Percentiles rank a stretch among this genome's conserved stretches.
Conservation (phyloP, 2,113 vertebrate genomes). For the Pavo muticus region DNA sequence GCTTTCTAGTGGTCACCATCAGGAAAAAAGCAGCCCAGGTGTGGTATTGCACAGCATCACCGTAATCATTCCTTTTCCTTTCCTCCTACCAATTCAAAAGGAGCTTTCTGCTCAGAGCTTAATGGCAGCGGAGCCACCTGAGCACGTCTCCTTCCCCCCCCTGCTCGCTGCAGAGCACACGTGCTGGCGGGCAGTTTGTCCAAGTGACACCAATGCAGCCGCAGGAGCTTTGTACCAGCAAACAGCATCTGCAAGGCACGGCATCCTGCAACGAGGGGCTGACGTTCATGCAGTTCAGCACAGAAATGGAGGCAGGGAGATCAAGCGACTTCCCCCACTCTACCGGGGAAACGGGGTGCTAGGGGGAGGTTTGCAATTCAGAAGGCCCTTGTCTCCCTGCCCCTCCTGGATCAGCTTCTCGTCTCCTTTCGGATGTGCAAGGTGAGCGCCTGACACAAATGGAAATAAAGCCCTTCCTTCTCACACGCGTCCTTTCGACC, state of each 20-base stretch:
- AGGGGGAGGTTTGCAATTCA: rapidly evolving
- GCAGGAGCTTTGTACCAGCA: background rate
- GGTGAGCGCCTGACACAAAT: background rate
- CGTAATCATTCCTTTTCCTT: background rate
- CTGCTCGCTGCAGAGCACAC: background rate
- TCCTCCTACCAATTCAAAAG: background rate
- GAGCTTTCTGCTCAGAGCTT: background rate
- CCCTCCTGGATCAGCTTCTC: background rate
- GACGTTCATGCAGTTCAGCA: background rate
- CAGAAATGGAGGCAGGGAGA: conserved; percentile 13
- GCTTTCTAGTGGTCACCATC: background rate
- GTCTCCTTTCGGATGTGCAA: background rate
- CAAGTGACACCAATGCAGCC: conserved; percentile 16
- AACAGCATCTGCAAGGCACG: background rate
- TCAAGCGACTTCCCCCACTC: background rate
- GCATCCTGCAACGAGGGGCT: background rate
- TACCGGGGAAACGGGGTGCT: background rate
- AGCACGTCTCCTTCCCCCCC: background rate
- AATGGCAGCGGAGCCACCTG: conserved; percentile 26
- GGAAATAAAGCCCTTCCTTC: background rate
- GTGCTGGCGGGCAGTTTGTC: background rate
- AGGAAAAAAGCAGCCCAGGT: background rate
- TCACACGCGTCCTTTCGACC: background rate
- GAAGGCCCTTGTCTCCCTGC: background rate
- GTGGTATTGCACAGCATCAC: background rate